Evolutionary conservation across 2,888 invertebrate genomes (phyloP).

Genomic region (Melanotus villosus): DNA sequence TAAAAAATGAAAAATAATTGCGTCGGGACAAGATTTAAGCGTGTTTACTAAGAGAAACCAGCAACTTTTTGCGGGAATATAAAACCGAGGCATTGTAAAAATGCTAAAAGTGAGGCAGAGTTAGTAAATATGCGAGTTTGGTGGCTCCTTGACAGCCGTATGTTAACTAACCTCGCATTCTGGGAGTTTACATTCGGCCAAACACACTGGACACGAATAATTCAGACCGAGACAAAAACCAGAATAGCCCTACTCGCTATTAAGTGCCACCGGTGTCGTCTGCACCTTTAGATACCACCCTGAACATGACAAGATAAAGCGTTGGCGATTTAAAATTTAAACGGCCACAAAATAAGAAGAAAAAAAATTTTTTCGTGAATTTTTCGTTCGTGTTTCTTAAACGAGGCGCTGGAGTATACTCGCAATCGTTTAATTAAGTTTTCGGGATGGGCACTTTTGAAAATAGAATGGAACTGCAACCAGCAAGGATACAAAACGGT

Average conservation of each 20-base stretch:
- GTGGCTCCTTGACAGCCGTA: constrained; percentile 64
- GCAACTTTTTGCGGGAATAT: constrained; percentile 16
- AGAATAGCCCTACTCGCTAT: constrained; percentile 63
- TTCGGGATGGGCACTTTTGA: too few species aligned
- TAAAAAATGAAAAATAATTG: constrained; percentile 34
- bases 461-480: too few species aligned
- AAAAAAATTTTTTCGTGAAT: constrained; percentile 25
- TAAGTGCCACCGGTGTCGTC: constrained; percentile 66
- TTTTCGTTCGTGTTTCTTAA: constrained; percentile 14
- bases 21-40: constrained; percentile 46
- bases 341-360: constrained; percentile 36
- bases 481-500: not conserved
- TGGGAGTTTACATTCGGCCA: constrained; percentile 65
- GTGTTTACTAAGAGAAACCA: constrained; percentile 40
- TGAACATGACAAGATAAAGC: constrained; percentile 57
- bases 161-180: constrained; percentile 65
- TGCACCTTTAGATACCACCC: constrained; percentile 62
- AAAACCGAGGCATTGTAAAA: constrained; percentile 36
- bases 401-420: too few species aligned
- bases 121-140: constrained; percentile 66
- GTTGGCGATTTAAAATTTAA: constrained; percentile 56
- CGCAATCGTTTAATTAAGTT: too few species aligned
- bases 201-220: constrained; percentile 67
- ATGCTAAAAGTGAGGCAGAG: constrained; percentile 50
- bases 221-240: constrained; percentile 66